Base-by-base conservation (phyloP, 2,113 vertebrate genomes). In the Apteryx owenii region DNA sequence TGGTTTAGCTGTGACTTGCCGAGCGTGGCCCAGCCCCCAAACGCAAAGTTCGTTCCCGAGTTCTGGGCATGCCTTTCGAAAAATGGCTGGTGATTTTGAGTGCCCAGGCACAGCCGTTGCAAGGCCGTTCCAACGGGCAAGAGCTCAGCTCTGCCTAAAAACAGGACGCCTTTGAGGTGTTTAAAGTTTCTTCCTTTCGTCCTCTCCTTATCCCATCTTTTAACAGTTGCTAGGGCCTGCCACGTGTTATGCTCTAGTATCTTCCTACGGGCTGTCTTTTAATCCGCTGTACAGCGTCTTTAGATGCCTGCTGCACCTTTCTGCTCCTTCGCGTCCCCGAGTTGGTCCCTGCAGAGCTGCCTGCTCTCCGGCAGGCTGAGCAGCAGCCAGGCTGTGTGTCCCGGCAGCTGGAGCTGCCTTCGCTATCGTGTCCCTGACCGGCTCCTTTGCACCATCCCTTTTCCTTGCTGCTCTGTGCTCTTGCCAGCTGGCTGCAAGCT, bases 201-300 rank as follows among this genome's bases (percentile, higher is more conserved):
- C 51, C n/a, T 84, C 19, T 28, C 51, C 75, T 28, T 22, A 2
- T 31, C 13, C 54, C 38, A 5, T 23, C 20, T 9, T 4, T 1
- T 0, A 62, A 75, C 78, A 38, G 82, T 2, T 0, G 3, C 81
- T 20, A 70, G 84, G 92, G 42, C 78, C 60, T 60, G 70, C 71
- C 1, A 0, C 4, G 54, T 2, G 1, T 16, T 72, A 10, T 56
- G 4, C 33, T 56, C 2, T 0, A 15, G 42, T 8, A 2, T 22
- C 36, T 85, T 78, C 40, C 65, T 28, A 1, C 2, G 8, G 70
- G 85, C 51, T 77, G 44, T 36, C 38, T n/a, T 15, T 38, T 25
- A 64, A 25, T 1, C 3, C 83, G 12, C 0, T 2, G 5, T 2
- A 4, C 20, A 0, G 42, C 1, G 51, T 68, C 48, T 38, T 29